These are phyloP conservation scores for Drosophila merina DNA, from an alignment of 2,888 invertebrate species.

Conservation along the genomic window DNA sequence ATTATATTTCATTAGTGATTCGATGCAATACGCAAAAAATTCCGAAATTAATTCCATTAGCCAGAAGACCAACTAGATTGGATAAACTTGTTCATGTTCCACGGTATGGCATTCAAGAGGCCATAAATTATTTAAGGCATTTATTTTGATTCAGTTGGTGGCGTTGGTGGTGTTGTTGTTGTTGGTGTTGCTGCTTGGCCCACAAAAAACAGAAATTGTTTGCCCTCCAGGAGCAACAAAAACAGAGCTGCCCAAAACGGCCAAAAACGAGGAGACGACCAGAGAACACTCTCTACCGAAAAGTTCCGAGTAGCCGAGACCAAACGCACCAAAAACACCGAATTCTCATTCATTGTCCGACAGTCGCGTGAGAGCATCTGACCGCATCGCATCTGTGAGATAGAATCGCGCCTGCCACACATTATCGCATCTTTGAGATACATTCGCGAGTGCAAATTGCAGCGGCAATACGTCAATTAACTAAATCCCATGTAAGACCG, in stretches of 20 bases:
- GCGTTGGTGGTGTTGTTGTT: slow-evolving; percentile 39
- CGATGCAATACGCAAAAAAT: neutral
- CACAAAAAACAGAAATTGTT: slow-evolving; percentile 62
- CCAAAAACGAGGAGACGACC: slow-evolving; percentile 3
- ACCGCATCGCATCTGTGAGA: slow-evolving; percentile 43
- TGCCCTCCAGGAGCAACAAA: slow-evolving; percentile 56
- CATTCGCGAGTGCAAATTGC: slow-evolving; percentile 34
- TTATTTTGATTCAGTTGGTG: slow-evolving; percentile 69
- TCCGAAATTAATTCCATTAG: neutral
- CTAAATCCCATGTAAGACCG: slow-evolving; percentile 1
- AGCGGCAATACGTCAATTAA: slow-evolving; percentile 38
- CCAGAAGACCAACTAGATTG: neutral
- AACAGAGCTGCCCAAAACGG: slow-evolving; percentile 15
- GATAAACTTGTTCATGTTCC: neutral
- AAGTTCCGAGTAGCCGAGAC: slow-evolving; percentile 18
- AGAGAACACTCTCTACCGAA: slow-evolving; percentile 49
- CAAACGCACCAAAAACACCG: slow-evolving; percentile 21
- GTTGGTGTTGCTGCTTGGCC: slow-evolving; percentile 45
- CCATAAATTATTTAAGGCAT: slow-evolving; percentile 73
- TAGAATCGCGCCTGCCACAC: slow-evolving; percentile 13
- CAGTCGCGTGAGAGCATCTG: slow-evolving; percentile 70
- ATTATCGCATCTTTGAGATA: slow-evolving; percentile 13
- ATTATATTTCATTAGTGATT: neutral
- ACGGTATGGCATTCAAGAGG: slow-evolving; percentile 46
- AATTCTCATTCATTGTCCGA: slow-evolving; percentile 14